Evolutionary conservation across 2,113 vertebrate species (phyloP), one percentile per base, ranked within the genome.

Genomic region (Stegastes partitus): DNA sequence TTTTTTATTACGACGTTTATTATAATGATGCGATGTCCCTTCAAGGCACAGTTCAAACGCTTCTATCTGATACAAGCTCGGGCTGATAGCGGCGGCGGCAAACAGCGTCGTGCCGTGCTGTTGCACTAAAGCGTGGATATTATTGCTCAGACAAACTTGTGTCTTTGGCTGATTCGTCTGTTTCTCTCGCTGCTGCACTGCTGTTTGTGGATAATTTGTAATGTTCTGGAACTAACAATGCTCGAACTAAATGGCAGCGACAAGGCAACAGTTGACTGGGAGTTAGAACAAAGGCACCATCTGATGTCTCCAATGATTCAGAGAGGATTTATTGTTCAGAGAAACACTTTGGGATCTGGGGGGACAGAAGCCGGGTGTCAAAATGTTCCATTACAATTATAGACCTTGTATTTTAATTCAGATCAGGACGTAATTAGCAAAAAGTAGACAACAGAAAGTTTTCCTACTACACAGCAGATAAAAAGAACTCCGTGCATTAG

Each of bases 11-110:
- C 56, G 49, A 21, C 74, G 55, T 82, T 86, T 81, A 82, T 83
- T 78, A 68, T 58, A 75, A 73, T 82, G 47, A 54, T 57, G 81
- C 68, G 37, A 78, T 12, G 11, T 25, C 50, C 80, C 77, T 57
- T 78, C 42, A 67, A 83, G 83, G 82, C 78, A 78, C 47, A 31
- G 54, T 79, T 87, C 59, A 87, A 71, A 83, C 54, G 55, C 25
- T 53, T 55, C 16, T 49, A 50, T 79, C 57, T 73, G 28, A 53
- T 68, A 23, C 56, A 14, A 22, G 53, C 50, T 68, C 28, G 14
- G 34, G 21, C 54, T 28, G 50, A 53, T 23, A n/a, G 26, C 34
- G 28, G 22, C 1, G 37, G 65, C 55, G 26, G 16, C 54, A 68
- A 49, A 22, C 68, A 21, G 6, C 2, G 53, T 23, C 55, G 22